Percentiles rank a stretch among this genome's conserved stretches.
phyloP scores from a whole-genome alignment of 2,797 vertebrate genomes.

The Amniataba percoides region DNA sequence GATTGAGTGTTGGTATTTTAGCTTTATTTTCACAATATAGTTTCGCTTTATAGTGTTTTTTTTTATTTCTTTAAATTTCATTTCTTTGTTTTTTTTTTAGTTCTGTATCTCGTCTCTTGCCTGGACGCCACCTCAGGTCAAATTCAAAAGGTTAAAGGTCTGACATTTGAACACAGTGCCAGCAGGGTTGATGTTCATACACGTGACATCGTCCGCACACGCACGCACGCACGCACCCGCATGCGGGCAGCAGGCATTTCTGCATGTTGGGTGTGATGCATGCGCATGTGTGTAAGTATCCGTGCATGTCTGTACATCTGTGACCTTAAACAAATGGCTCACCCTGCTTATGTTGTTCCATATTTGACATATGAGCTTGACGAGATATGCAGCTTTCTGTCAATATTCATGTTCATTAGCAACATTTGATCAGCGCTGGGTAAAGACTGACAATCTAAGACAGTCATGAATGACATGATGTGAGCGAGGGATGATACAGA shows the following conservation, averaged over 20 bases:
- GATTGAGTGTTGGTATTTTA: slow-evolving; percentile 58
- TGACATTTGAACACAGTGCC: slow-evolving; percentile 82
- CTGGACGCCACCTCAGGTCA: slow-evolving; percentile 71
- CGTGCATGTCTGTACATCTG: slow-evolving; percentile 17
- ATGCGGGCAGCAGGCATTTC: slow-evolving; percentile 16
- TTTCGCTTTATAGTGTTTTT: too few species aligned
- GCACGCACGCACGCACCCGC: background rate
- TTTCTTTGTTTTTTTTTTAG: background rate
- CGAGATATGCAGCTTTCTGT: slow-evolving; percentile 34
- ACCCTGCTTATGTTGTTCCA: slow-evolving; percentile 27
- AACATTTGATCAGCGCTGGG: slow-evolving; percentile 18
- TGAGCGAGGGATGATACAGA: slow-evolving; percentile 39
- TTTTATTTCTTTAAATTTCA: slow-evolving; percentile 1
- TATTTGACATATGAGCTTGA: slow-evolving; percentile 49
- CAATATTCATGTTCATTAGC: slow-evolving; percentile 14
- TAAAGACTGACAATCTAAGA: slow-evolving; percentile 22
- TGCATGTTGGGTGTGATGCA: slow-evolving; percentile 32
- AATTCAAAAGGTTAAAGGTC: slow-evolving; percentile 83
- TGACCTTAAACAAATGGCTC: slow-evolving; percentile 61
- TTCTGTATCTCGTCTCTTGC: slow-evolving; percentile 32
- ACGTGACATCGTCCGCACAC: slow-evolving; percentile 45
- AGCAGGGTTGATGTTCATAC: slow-evolving; percentile 62
- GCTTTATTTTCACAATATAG: slow-evolving; percentile 44
- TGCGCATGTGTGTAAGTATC: slow-evolving; percentile 23
- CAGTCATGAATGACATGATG: slow-evolving; percentile 34